Evolutionary conservation across 2,888 invertebrate species (phyloP).

Genomic region (Heliconius aoede): DNA sequence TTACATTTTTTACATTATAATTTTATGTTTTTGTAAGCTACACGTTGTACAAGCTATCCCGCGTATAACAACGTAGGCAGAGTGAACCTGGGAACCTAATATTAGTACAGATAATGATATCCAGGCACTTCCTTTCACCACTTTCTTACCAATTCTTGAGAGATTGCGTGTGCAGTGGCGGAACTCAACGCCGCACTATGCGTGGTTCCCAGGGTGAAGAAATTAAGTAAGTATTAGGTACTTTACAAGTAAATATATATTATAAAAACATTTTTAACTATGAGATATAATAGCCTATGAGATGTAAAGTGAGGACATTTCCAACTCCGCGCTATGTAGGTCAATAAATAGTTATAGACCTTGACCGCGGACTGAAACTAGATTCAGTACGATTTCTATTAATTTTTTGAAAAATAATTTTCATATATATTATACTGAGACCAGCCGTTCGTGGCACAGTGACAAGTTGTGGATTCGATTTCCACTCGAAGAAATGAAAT

Average conservation of each 20-base stretch:
- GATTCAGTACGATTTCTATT: not conserved
- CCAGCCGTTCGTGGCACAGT: not conserved
- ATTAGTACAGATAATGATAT: no score
- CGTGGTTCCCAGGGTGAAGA: no score
- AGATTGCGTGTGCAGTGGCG: no score
- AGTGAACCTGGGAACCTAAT: no score
- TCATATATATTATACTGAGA: not conserved
- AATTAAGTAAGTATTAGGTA: no score
- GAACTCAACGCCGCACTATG: no score
- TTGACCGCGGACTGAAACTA: not conserved
- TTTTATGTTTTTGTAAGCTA: no score
- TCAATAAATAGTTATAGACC: conserved; percentile 1
- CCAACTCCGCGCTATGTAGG: not conserved
- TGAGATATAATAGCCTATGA: not conserved
- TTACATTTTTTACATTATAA: not conserved
- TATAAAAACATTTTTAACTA: not conserved
- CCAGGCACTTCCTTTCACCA: no score
- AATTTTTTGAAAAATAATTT: not conserved
- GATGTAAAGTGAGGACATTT: not conserved
- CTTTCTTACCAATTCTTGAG: no score
- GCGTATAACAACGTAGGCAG: no score
- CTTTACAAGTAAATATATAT: not conserved
- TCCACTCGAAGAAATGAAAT: not conserved
- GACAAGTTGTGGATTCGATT: not conserved
- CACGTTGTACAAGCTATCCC: no score